Base-by-base conservation (phyloP, 1,140 invertebrate species). In the Drosophila sproati region DNA sequence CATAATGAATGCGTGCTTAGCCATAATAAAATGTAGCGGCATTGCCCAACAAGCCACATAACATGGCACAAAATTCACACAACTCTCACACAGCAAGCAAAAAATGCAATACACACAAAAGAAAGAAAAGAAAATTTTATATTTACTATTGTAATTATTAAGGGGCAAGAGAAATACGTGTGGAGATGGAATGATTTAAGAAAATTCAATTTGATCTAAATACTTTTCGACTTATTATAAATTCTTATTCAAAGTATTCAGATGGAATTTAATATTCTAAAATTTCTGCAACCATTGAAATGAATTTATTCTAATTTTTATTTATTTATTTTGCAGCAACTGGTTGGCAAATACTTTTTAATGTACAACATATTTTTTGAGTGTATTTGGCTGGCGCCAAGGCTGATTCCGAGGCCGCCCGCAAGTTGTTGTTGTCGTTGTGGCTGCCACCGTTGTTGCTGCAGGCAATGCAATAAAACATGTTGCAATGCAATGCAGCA, bases 11-110 rank as follows among this genome's bases (percentile, higher is more conserved):
- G 77, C 81, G 78, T 83, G 80, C 51, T 80, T 80, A 80, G 74
- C 81, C 73, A 71, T 80, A 83, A 83, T 83, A 83, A 81, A 86
- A 81, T 86, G 82, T 86, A 75, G 82, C 71, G 78, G 82, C 73
- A 85, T 81, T 75, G 47, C 32, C 73, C 45, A 61, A 70, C 82
- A 81, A 72, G 75, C 45, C 67, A 67, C 82, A 78, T 41, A 73
- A 86, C 78, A 70, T 51, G 74, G 70, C 56, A 69, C 56, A 60
- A 43, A 43, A 29, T 10, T 35, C 35, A 29, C 50, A 63, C 10
- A 56, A 35, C 47, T 61, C 50, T 29, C 48, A 51, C 68, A 60
- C 57, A 28, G 3, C 34, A 32, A 32, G 31, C 20, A 20, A 60
- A 60, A 48, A 48, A 47, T 28, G 35, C n/a, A 41, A 28, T 5